Conservation (phyloP, 1,140 invertebrate genomes). For the Drosophila kurseongensis region DNA sequence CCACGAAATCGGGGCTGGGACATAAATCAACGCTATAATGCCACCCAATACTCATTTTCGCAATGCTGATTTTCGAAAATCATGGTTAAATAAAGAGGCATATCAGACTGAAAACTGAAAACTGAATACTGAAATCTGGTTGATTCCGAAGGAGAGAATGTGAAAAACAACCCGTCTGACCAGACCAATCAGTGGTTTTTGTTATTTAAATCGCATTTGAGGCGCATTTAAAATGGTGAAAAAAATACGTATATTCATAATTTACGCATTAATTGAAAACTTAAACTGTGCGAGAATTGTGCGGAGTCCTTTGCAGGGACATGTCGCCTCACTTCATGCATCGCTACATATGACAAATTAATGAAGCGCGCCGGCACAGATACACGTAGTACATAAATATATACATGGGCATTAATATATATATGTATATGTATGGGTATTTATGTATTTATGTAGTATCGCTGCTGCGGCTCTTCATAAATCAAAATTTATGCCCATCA, state of each 20-base stretch:
- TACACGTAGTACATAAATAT: conserved; percentile 1
- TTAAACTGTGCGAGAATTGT: conserved; percentile 46
- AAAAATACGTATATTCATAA: conserved; percentile 43
- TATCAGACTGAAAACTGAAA: neutral
- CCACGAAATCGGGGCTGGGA: conserved; percentile 3
- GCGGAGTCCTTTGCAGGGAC: conserved; percentile 41
- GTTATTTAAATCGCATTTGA: conserved; percentile 69
- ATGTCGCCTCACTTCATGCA: conserved; percentile 61
- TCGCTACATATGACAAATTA: conserved; percentile 77
- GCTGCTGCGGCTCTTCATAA: conserved; percentile 55
- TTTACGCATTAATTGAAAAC: conserved; percentile 72
- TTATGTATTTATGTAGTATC: conserved; percentile 18
- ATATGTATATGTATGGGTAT: conserved; percentile 5
- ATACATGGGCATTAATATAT: neutral
- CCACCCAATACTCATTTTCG: neutral
- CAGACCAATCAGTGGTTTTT: conserved; percentile 49
- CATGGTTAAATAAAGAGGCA: conserved; percentile 24
- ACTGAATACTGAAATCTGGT: neutral
- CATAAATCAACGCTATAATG: conserved; percentile 35
- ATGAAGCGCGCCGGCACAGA: conserved; percentile 56
- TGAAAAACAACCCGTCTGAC: neutral
- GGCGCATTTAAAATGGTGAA: conserved; percentile 42
- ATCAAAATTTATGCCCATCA: conserved; percentile 74
- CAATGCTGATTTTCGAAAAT: conserved; percentile 27
- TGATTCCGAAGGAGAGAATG: conserved; percentile 1